Percentiles rank a stretch among this genome's conserved stretches.
Evolutionary conservation across 2,888 invertebrate species (phyloP).

Genomic region (Chloroclysta siterata): DNA sequence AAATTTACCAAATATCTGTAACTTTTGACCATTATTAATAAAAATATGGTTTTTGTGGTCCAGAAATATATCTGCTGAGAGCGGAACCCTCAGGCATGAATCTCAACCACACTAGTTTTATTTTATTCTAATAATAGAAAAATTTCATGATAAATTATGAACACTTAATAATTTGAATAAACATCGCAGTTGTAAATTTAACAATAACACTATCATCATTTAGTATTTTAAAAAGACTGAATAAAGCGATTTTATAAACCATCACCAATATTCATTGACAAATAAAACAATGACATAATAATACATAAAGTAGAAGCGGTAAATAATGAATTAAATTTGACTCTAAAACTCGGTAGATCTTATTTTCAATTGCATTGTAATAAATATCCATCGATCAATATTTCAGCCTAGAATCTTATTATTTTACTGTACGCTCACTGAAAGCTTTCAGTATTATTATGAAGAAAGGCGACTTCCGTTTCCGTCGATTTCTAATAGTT

Average conservation of each 20-base stretch:
- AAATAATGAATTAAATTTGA: slow-evolving; percentile 4
- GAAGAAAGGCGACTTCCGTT: too few relatives aligned
- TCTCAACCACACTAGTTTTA: background rate
- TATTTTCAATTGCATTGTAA: background rate
- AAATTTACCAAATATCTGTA: background rate
- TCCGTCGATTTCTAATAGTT: too few relatives aligned
- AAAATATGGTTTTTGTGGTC: too few relatives aligned
- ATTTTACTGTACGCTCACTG: too few relatives aligned
- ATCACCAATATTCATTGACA: slow-evolving; percentile 45
- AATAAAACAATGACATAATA: slow-evolving; percentile 44
- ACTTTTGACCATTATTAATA: too few relatives aligned
- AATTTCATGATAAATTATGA: too few relatives aligned
- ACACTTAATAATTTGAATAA: background rate
- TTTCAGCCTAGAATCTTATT: background rate
- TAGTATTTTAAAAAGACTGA: slow-evolving; percentile 67
- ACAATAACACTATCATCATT: slow-evolving; percentile 14
- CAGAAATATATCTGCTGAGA: background rate
- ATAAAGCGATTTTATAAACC: slow-evolving; percentile 74
- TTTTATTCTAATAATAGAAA: background rate
- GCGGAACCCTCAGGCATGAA: background rate
- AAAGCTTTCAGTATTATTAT: too few relatives aligned
- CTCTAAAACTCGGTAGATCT: background rate
- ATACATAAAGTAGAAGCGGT: background rate
- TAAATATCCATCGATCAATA: background rate
- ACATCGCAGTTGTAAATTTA: slow-evolving; percentile 7